phyloP scores from a whole-genome alignment of 2,113 vertebrate species.

The Trematomus loennbergii region DNA sequence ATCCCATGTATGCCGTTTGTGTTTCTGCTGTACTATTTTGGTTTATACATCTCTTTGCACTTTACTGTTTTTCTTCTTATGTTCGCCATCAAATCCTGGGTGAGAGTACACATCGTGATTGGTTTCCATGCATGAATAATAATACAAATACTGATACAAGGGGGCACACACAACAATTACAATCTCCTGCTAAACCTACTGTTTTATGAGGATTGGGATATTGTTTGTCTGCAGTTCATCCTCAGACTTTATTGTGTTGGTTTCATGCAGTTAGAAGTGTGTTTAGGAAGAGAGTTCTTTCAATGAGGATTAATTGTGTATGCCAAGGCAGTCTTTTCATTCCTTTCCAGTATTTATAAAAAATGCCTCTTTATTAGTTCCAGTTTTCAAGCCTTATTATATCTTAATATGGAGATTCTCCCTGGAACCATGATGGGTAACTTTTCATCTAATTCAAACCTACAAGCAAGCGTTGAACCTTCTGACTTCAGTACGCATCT shows the following conservation, averaged over 20 bases:
- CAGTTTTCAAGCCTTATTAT: not conserved
- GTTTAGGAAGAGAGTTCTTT: constrained; percentile 1
- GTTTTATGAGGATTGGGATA: not conserved
- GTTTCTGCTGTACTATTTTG: constrained; percentile 15
- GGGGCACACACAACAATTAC: not conserved
- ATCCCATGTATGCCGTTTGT: not conserved
- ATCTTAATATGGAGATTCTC: not conserved
- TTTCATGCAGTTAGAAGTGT: not conserved
- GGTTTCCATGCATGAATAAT: constrained; percentile 2
- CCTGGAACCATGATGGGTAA: not conserved
- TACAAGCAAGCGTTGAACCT: not conserved
- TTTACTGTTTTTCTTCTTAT: constrained; percentile 1
- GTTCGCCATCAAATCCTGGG: not conserved
- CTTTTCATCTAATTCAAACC: not conserved
- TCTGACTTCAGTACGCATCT: not conserved
- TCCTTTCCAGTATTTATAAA: not conserved
- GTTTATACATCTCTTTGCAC: constrained; percentile 2
- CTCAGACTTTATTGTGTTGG: not conserved
- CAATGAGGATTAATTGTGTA: not conserved
- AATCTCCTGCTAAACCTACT: not conserved
- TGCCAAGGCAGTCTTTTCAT: not conserved
- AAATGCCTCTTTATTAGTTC: constrained; percentile 17
- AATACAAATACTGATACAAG: not conserved
- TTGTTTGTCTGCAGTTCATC: not conserved
- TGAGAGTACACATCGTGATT: not conserved